A percentile compares a stretch with the other conserved stretches of the same genome.
phyloP scores from a whole-genome alignment of 2,888 invertebrate species.

The Sinodicranocentrus sp. region DNA sequence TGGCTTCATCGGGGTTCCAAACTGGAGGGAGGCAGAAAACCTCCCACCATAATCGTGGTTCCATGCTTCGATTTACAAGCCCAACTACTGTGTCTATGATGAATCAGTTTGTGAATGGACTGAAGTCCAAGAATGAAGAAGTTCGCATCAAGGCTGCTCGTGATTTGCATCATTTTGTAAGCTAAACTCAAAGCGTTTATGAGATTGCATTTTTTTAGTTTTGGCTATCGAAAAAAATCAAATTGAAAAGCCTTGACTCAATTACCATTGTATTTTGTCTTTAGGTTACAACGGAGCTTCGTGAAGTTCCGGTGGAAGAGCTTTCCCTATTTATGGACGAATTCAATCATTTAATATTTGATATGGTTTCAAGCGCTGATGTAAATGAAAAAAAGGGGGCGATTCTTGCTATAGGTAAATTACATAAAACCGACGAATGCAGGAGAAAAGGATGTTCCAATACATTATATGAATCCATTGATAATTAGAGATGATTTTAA shows the following conservation, averaged over 20 bases:
- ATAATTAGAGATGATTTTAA: too few species aligned
- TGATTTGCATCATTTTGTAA: constrained; percentile 91
- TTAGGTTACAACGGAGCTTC: constrained; percentile 88
- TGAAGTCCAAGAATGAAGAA: constrained; percentile 93
- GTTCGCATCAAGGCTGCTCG: constrained; percentile 90
- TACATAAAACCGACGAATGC: too few species aligned
- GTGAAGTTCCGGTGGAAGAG: constrained; percentile 94
- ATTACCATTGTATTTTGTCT: too few species aligned
- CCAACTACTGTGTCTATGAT: constrained; percentile 80
- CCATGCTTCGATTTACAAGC: constrained; percentile 63
- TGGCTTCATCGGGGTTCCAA: constrained; percentile 37
- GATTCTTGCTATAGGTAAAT: constrained; percentile 91
- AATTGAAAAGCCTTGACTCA: too few species aligned
- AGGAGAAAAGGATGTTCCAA: too few species aligned
- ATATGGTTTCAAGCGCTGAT: constrained; percentile 96
- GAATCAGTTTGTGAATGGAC: constrained; percentile 89
- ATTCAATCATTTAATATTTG: constrained; percentile 96
- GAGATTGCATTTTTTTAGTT: not conserved
- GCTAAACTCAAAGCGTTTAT: constrained; percentile 74
- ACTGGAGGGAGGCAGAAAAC: constrained; percentile 45
- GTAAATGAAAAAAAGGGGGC: constrained; percentile 97
- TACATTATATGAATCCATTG: too few species aligned
- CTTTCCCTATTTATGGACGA: constrained; percentile 94
- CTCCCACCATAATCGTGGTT: constrained; percentile 51
- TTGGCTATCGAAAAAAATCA: not conserved